Percentiles rank a stretch among this genome's conserved stretches.
Evolutionary conservation across 2,113 vertebrate species (phyloP).

Genomic region (Agapornis roseicollis): DNA sequence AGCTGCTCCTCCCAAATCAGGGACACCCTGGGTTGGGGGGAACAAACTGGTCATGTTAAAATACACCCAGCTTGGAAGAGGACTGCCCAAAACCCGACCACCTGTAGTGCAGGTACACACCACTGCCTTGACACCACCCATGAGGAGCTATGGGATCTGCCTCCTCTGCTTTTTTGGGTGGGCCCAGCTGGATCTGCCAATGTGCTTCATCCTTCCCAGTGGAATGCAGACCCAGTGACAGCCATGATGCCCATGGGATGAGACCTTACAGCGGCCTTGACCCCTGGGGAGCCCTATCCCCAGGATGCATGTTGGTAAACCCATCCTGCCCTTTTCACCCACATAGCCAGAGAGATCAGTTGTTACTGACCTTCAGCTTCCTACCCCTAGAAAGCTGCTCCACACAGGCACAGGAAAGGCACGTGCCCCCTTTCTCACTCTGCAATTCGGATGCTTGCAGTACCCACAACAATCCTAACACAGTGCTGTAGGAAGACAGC

Average conservation of each 20-base stretch:
- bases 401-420: not conserved
- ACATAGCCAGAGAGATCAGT: too few species aligned
- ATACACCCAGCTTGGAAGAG: not conserved
- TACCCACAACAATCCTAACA: rapidly evolving
- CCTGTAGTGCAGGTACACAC: not conserved
- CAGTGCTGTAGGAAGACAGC: not conserved
- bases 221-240: not conserved
- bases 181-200: not conserved
- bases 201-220: rapidly evolving
- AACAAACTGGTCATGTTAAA: not conserved
- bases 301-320: rapidly evolving
- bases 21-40: not conserved
- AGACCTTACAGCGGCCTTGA: not conserved
- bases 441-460: rapidly evolving
- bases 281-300: not conserved
- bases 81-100: not conserved
- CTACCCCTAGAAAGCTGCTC: not conserved
- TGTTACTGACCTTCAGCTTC: rapidly evolving
- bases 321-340: not conserved
- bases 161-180: not conserved
- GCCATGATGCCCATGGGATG: rapidly evolving
- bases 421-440: rapidly evolving
- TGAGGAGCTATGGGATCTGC: not conserved
- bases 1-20: not conserved
- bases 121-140: too few species aligned